Conservation (phyloP, 2,888 invertebrate genomes). For the Cerceris rybyensis region DNA sequence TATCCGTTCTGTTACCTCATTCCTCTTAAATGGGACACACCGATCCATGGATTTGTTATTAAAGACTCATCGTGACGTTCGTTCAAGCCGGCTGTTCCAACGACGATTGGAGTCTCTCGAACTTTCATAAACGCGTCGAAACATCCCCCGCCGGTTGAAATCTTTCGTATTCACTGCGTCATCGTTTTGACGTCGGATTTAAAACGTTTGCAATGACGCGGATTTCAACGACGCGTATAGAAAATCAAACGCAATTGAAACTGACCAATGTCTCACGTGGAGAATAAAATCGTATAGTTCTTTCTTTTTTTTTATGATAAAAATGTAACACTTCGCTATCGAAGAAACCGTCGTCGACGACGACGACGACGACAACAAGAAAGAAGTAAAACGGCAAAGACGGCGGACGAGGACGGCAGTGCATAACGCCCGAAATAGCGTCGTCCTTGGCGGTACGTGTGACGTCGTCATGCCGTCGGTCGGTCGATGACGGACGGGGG, state of each 20-base stretch:
- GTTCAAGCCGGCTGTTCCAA: too few species aligned
- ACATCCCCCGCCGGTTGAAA: too few species aligned
- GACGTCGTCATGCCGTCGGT: conserved; percentile 73
- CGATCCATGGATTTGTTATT: background rate
- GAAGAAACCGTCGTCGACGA: conserved; percentile 52
- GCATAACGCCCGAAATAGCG: conserved; percentile 74
- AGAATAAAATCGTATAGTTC: background rate
- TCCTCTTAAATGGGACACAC: conserved; percentile 1
- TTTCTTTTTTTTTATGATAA: too few species aligned
- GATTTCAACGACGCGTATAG: background rate
- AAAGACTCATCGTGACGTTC: background rate
- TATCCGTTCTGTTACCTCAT: conserved; percentile 7
- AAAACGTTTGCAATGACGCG: too few species aligned
- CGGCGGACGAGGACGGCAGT: conserved; percentile 63
- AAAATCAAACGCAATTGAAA: background rate
- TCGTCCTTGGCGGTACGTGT: conserved; percentile 78
- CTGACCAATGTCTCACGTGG: background rate
- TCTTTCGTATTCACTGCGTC: too few species aligned
- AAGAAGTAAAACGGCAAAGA: conserved; percentile 49
- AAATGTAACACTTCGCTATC: conserved; percentile 54
- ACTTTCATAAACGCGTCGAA: too few species aligned
- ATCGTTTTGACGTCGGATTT: too few species aligned
- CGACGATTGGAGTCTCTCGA: too few species aligned
- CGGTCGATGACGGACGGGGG: conserved; percentile 79
- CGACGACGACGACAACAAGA: conserved; percentile 58